Percentiles rank a stretch among this genome's conserved stretches.
Conservation (phyloP, 2,113 vertebrate genomes). For the Procavia capensis region DNA sequence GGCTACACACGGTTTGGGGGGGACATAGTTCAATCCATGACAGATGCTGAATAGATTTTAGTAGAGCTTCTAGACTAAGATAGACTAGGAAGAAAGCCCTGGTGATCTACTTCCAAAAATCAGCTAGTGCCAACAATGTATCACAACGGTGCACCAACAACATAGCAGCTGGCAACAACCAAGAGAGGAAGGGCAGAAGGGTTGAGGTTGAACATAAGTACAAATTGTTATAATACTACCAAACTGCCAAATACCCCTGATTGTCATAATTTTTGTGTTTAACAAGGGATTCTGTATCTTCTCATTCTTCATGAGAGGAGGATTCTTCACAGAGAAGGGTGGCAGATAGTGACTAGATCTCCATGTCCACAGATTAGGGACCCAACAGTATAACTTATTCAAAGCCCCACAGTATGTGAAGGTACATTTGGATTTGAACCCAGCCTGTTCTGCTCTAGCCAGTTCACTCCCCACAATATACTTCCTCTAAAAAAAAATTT, state of each 20-base stretch:
- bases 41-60: background rate
- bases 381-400: background rate
- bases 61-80: background rate
- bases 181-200: background rate
- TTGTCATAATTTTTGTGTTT: background rate
- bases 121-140: background rate
- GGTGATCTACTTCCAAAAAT: background rate
- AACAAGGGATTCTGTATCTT: background rate
- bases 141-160: background rate
- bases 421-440: constrained; percentile 35
- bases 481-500: constrained; percentile 50
- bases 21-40: too few species aligned
- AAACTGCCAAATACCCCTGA: background rate
- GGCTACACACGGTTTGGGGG: too few species aligned
- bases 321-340: background rate
- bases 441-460: background rate
- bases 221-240: too few species aligned
- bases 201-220: background rate
- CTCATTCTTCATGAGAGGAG: background rate
- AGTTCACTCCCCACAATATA: background rate
- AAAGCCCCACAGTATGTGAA: background rate
- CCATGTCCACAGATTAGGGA: background rate
- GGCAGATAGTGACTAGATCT: background rate
- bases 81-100: background rate
- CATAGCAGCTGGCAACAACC: background rate